Conservation (phyloP, 2,888 invertebrate genomes). For the Dasypolia templi region DNA sequence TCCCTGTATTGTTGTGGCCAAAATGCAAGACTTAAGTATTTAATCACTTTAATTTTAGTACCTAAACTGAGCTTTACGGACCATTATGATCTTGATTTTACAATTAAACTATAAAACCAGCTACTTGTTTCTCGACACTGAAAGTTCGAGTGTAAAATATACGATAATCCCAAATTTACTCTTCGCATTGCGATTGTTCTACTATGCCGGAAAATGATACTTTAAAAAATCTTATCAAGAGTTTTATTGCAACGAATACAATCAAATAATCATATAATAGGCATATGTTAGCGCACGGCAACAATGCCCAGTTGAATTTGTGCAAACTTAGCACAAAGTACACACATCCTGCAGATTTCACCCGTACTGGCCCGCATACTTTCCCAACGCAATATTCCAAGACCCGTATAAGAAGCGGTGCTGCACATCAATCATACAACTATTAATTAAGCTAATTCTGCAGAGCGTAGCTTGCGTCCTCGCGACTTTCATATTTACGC, state of each 20-base stretch:
- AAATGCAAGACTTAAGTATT: constrained; percentile 40
- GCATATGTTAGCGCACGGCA: no score
- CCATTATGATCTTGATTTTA: constrained; percentile 6
- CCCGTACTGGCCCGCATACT: no score
- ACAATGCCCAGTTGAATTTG: background rate
- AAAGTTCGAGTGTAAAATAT: background rate
- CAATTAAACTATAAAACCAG: background rate
- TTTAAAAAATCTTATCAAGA: no score
- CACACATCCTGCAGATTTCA: background rate
- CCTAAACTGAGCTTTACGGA: background rate
- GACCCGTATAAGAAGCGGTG: background rate
- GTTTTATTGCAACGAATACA: background rate
- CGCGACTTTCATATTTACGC: constrained; percentile 12
- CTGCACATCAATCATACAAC: constrained; percentile 19
- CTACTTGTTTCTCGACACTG: background rate
- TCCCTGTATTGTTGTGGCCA: constrained; percentile 14
- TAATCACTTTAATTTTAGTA: constrained; percentile 48
- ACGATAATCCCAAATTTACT: no score
- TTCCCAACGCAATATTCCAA: constrained; percentile 3
- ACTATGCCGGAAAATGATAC: no score
- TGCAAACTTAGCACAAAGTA: background rate
- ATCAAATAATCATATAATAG: no score
- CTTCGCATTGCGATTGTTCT: no score
- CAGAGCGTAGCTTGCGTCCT: constrained; percentile 1
- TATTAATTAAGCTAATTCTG: constrained; percentile 20